These are phyloP conservation scores for Diabrotica balteata DNA, from an alignment of 2,888 invertebrate genomes.

Conservation along the genomic window DNA sequence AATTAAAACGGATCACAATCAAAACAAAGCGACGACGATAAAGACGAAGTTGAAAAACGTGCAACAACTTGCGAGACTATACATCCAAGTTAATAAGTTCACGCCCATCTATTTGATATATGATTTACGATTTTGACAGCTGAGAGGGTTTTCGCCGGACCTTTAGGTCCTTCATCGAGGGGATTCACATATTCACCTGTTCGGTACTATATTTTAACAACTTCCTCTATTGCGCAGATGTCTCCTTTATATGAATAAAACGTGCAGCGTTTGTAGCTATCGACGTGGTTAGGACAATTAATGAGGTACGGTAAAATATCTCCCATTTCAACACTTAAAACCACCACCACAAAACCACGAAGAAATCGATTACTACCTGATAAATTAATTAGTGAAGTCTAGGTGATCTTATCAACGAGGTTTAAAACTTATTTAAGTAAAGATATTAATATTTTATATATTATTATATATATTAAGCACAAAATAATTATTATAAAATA, in stretches of 20 bases:
- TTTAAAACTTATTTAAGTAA: too few relatives aligned
- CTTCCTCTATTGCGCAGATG: slow-evolving; percentile 56
- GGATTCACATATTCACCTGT: slow-evolving; percentile 51
- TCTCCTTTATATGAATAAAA: slow-evolving; percentile 33
- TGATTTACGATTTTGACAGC: slow-evolving; percentile 56
- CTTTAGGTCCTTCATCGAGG: slow-evolving; percentile 43
- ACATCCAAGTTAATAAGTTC: slow-evolving; percentile 55
- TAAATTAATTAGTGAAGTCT: too few relatives aligned
- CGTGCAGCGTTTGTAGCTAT: background rate
- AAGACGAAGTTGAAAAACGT: slow-evolving; percentile 35
- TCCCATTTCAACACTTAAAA: background rate
- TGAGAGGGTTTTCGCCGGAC: slow-evolving; percentile 47
- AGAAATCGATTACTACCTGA: background rate
- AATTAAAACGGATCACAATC: slow-evolving; percentile 54
- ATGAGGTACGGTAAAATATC: background rate
- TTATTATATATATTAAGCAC: too few relatives aligned
- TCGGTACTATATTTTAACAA: slow-evolving; percentile 52
- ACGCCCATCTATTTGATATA: slow-evolving; percentile 59
- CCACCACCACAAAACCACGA: background rate
- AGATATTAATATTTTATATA: too few relatives aligned
- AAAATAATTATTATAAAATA: too few relatives aligned
- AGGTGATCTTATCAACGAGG: too few relatives aligned
- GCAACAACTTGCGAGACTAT: slow-evolving; percentile 41
- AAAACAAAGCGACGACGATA: slow-evolving; percentile 42
- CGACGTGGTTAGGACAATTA: slow-evolving; percentile 5